Conservation (phyloP, 2,797 vertebrate genomes). For the Moxostoma hubbsi region DNA sequence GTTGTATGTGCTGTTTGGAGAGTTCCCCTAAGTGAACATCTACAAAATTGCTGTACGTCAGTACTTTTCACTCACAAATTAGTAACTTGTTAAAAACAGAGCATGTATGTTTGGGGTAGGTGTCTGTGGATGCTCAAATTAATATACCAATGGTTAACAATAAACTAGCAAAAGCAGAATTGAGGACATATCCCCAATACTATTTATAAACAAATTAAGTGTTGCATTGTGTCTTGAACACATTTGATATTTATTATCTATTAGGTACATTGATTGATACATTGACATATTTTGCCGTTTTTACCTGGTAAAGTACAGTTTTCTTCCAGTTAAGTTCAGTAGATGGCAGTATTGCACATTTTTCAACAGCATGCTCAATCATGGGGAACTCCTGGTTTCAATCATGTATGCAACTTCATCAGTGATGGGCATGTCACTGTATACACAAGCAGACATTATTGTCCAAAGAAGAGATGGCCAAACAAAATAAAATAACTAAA, state of each 20-base stretch:
- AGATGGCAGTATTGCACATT: slow-evolving; percentile 44
- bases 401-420: not conserved
- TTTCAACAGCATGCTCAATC: not conserved
- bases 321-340: not conserved
- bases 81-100: no score
- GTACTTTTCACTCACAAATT: not conserved
- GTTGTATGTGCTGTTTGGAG: not conserved
- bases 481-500: not conserved
- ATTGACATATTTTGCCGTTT: not conserved
- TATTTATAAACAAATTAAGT: not conserved
- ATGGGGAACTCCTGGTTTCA: not conserved
- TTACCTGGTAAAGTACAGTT: not conserved
- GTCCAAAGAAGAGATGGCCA: no score
- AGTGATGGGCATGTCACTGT: slow-evolving; percentile 18
- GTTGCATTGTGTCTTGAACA: not conserved
- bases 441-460: not conserved
- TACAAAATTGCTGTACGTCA: slow-evolving; percentile 4
- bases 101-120: no score
- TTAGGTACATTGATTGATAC: not conserved
- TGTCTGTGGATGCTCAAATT: no score
- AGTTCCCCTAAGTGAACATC: not conserved
- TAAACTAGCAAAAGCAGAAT: no score
- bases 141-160: no score
- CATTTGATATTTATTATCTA: not conserved
- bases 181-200: no score